Conservation (phyloP, 2,888 invertebrate genomes). For the Cephus sareptanus region DNA sequence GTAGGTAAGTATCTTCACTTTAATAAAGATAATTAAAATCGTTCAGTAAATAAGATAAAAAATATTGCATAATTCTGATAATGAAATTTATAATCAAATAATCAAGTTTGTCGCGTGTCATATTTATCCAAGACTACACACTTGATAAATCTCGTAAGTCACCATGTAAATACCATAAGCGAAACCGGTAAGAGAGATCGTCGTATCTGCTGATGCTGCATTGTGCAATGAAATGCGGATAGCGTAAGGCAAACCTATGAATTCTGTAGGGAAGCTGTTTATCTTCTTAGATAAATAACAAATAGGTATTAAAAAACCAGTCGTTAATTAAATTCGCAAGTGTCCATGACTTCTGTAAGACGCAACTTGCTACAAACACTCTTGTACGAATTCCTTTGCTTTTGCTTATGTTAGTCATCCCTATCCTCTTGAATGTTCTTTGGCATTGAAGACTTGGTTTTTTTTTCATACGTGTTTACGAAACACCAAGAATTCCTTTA, state of each 20-base stretch:
- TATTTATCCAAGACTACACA: background rate
- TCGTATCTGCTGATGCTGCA: background rate
- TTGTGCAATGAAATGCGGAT: background rate
- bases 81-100: background rate
- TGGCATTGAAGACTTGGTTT: background rate
- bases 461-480: background rate
- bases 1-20: slow-evolving; percentile 28
- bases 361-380: background rate
- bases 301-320: background rate
- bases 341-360: background rate
- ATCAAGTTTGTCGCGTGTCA: background rate
- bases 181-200: background rate
- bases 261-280: background rate
- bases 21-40: background rate
- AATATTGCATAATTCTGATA: too few relatives aligned
- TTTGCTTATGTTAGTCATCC: background rate
- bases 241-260: background rate
- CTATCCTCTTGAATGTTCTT: background rate
- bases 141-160: background rate
- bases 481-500: background rate
- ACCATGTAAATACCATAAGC: background rate
- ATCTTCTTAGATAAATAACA: background rate
- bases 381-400: background rate
- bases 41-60: too few relatives aligned
- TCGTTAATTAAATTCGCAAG: background rate